Percentiles rank a stretch among this genome's conserved stretches.
phyloP scores from a whole-genome alignment of 1,140 invertebrate species.

The Scaptodrosophila lebanonensis region DNA sequence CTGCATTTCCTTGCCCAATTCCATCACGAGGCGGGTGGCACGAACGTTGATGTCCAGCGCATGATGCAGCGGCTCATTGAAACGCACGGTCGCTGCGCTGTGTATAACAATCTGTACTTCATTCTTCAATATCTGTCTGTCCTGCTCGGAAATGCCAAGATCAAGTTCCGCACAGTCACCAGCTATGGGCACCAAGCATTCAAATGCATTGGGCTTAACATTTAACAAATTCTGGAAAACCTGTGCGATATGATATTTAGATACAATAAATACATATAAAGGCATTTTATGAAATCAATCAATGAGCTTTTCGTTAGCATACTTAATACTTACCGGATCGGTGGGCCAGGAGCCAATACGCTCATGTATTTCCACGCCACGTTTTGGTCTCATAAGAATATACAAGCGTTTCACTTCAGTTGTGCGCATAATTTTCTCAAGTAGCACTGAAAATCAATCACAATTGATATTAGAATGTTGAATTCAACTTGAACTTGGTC shows the following conservation, averaged over 20 bases:
- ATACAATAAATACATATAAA: too few relatives aligned
- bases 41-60: slow-evolving; percentile 81
- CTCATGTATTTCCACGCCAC: slow-evolving; percentile 83
- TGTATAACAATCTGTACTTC: slow-evolving; percentile 87
- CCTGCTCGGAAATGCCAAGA: slow-evolving; percentile 82
- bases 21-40: slow-evolving; percentile 79
- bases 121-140: slow-evolving; percentile 67
- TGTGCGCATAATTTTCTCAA: slow-evolving; percentile 90
- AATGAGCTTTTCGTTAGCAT: not conserved
- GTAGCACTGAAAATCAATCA: slow-evolving; percentile 78
- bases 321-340: slow-evolving; percentile 56
- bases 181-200: slow-evolving; percentile 75
- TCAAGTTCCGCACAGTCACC: slow-evolving; percentile 81
- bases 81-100: slow-evolving; percentile 89
- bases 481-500: slow-evolving; percentile 7
- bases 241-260: slow-evolving; percentile 6
- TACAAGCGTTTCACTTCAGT: slow-evolving; percentile 84
- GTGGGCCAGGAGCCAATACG: slow-evolving; percentile 83
- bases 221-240: slow-evolving; percentile 33
- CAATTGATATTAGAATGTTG: not conserved
- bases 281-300: not conserved
- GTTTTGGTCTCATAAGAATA: slow-evolving; percentile 86
- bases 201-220: slow-evolving; percentile 10
- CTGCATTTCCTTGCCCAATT: slow-evolving; percentile 81
- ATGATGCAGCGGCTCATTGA: slow-evolving; percentile 86